Conservation (phyloP, 2,888 invertebrate genomes). For the Apeira syringaria region DNA sequence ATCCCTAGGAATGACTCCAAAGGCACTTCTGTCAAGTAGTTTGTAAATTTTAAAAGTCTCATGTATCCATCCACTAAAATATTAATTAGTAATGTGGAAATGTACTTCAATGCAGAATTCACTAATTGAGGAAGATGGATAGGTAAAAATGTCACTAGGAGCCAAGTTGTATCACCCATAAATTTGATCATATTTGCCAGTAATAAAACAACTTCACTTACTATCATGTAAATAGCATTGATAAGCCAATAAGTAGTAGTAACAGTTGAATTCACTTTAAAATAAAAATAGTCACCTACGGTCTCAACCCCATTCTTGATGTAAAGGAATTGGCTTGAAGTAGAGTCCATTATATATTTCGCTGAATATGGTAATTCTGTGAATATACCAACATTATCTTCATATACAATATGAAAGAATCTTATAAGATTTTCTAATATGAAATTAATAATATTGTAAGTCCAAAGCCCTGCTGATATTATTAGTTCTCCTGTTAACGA, state of each 20-base stretch:
- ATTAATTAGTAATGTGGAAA: constrained; percentile 40
- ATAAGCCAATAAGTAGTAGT: constrained; percentile 42
- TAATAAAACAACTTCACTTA: constrained; percentile 52
- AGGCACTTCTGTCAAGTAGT: constrained; percentile 75
- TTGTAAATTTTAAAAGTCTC: constrained; percentile 62
- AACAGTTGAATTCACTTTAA: constrained; percentile 38
- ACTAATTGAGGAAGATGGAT: constrained; percentile 63
- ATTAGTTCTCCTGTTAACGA: constrained; percentile 67
- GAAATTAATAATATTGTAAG: constrained; percentile 40
- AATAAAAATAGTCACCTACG: constrained; percentile 37
- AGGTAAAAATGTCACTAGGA: constrained; percentile 68
- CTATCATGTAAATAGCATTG: constrained; percentile 40
- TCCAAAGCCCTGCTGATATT: constrained; percentile 48
- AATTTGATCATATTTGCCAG: constrained; percentile 57
- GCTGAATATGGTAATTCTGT: constrained; percentile 62
- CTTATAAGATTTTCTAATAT: constrained; percentile 42
- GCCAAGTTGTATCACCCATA: constrained; percentile 66
- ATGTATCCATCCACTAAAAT: constrained; percentile 54
- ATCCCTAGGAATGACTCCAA: constrained; percentile 72
- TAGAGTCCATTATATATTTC: constrained; percentile 32
- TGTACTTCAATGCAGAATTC: constrained; percentile 41
- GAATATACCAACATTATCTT: constrained; percentile 66
- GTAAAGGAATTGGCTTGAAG: constrained; percentile 22
- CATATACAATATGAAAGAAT: constrained; percentile 70
- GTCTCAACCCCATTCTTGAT: constrained; percentile 42